Conservation (phyloP, 2,113 vertebrate genomes). For the Pterocles gutturalis region DNA sequence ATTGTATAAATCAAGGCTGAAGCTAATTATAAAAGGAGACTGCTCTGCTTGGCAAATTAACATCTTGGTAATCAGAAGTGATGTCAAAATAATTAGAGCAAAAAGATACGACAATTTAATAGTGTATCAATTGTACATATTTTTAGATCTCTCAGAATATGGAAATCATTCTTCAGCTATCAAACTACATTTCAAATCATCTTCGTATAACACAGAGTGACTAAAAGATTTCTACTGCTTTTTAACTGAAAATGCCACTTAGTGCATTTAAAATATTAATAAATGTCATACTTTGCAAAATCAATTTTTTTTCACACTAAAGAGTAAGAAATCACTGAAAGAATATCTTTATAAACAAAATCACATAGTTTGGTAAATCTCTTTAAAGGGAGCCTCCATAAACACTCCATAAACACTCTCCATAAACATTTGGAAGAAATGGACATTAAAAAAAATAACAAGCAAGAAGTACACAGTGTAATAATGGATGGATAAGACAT, state of each 20-base stretch:
- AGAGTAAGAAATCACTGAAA: background rate
- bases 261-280: background rate
- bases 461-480: background rate
- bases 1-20: background rate
- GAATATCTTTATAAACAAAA: background rate
- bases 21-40: background rate
- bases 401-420: fast-evolving
- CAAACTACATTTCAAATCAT: background rate
- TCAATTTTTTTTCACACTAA: background rate
- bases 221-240: background rate
- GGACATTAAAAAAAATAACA: background rate
- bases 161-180: background rate
- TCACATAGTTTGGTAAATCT: background rate
- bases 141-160: background rate
- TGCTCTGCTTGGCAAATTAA: background rate
- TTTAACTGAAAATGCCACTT: background rate
- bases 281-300: background rate
- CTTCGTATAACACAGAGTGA: background rate
- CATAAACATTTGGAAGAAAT: background rate
- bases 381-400: background rate
- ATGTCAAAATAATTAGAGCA: background rate
- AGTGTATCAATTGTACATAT: background rate
- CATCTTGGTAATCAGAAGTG: background rate
- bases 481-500: background rate
- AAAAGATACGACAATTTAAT: background rate